Percentiles rank a stretch among this genome's conserved stretches.
Evolutionary conservation across 2,888 invertebrate species (phyloP).

Genomic region (Torymus aiolomorphi): DNA sequence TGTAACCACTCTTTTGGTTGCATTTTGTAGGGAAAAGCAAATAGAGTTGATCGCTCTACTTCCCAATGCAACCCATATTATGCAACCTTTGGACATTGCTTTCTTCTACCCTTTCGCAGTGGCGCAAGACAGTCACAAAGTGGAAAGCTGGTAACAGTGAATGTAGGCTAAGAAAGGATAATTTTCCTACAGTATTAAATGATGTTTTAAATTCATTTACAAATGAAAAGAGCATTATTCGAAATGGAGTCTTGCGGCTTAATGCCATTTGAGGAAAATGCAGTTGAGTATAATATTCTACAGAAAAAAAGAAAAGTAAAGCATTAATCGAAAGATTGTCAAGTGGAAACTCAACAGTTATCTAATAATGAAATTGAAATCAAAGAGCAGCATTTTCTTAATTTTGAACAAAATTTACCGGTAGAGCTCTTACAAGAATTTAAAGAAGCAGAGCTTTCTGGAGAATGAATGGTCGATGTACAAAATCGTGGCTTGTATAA

Average conservation of each 20-base stretch:
- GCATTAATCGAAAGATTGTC: no score
- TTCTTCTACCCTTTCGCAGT: slow-evolving; percentile 8
- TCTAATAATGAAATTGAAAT: no score
- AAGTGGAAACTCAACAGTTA: no score
- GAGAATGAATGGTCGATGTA: no score
- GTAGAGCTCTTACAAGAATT: no score
- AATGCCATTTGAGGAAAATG: slow-evolving; percentile 2
- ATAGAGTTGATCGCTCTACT: slow-evolving; percentile 10
- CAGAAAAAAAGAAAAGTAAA: background rate
- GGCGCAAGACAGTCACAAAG: background rate
- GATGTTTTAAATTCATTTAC: background rate
- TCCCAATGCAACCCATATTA: slow-evolving; percentile 13
- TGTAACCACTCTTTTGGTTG: background rate
- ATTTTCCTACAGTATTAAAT: background rate
- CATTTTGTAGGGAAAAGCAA: slow-evolving; percentile 14
- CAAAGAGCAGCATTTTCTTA: no score
- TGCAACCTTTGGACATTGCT: slow-evolving; percentile 3
- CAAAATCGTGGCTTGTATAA: no score
- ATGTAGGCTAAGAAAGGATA: background rate
- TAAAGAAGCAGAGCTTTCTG: no score
- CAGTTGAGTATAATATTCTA: slow-evolving; percentile 11
- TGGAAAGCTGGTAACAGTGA: background rate
- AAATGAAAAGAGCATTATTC: background rate
- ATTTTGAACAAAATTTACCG: no score
- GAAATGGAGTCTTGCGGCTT: background rate